Evolutionary conservation across 1,140 invertebrate species (phyloP).

Genomic region (Anagrus nilaparvatae): DNA sequence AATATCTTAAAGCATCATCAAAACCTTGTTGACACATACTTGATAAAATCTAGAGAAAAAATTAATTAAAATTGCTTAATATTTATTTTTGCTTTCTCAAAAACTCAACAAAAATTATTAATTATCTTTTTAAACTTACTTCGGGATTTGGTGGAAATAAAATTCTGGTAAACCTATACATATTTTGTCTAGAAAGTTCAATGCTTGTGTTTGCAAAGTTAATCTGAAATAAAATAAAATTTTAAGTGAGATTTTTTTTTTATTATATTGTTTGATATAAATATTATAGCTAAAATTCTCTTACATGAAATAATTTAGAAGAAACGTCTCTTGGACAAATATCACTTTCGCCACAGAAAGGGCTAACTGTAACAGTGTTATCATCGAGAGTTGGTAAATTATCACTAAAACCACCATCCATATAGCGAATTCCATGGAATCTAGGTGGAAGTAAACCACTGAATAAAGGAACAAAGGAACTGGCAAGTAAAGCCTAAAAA

Average conservation of each 20-base stretch:
- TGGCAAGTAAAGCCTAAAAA: constrained; percentile 75
- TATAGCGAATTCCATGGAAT: constrained; percentile 83
- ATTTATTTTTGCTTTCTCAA: neutral
- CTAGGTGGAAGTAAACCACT: constrained; percentile 86
- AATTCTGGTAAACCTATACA: constrained; percentile 82
- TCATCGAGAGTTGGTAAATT: constrained; percentile 90
- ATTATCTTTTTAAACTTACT: constrained; percentile 36
- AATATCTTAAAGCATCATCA: constrained; percentile 86
- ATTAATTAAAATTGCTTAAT: constrained; percentile 4
- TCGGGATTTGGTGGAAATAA: constrained; percentile 92
- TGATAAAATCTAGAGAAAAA: constrained; percentile 50
- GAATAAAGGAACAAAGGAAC: constrained; percentile 92
- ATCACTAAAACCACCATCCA: constrained; percentile 95
- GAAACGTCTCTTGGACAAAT: constrained; percentile 91
- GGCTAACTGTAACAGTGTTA: constrained; percentile 93
- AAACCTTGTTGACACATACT: constrained; percentile 98
- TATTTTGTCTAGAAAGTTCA: constrained; percentile 83
- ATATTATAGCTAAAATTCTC: constrained; percentile 24
- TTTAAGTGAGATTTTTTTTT: constrained; percentile 10
- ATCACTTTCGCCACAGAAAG: constrained; percentile 95
- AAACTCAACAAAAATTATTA: neutral
- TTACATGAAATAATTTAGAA: constrained; percentile 74
- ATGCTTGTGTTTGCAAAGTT: constrained; percentile 92
- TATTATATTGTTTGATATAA: neutral
- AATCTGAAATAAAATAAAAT: constrained; percentile 50